Evolutionary conservation across 1,140 invertebrate species (phyloP).

Genomic region (Acyrthosiphon pisum): DNA sequence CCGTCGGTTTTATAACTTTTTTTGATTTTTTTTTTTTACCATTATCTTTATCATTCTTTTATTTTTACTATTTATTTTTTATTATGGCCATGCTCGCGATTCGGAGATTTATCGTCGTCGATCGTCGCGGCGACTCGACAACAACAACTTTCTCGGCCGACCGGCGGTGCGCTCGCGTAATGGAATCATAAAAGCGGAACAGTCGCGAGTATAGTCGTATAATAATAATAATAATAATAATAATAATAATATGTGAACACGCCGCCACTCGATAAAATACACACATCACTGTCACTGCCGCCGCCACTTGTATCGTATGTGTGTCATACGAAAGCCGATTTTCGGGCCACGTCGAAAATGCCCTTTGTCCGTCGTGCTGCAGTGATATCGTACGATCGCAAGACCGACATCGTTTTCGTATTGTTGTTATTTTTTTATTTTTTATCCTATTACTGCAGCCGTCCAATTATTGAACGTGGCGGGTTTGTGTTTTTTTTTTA

Average conservation of each 20-base stretch:
- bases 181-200: conserved; percentile 35
- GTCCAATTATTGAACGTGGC: background rate
- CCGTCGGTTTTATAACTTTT: background rate
- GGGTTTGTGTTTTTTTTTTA: background rate
- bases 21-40: background rate
- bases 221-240: background rate
- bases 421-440: background rate
- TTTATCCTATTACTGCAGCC: background rate
- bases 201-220: background rate
- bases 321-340: conserved; percentile 8
- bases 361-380: background rate
- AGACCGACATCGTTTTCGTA: background rate
- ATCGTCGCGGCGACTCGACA: background rate
- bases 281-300: conserved; percentile 19
- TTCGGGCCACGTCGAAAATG: conserved; percentile 28
- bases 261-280: conserved; percentile 31
- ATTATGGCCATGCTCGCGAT: background rate
- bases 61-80: background rate
- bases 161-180: background rate
- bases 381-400: background rate
- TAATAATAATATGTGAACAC: background rate
- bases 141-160: conserved; percentile 32
- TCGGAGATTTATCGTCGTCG: conserved; percentile 4
- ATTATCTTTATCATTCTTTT: background rate
- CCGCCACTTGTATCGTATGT: background rate